Evolutionary conservation across 92 coral and sea anemone species (phyloP), one percentile per base, ranked within the genome.

Genomic region (Virgularia gustaviana): DNA sequence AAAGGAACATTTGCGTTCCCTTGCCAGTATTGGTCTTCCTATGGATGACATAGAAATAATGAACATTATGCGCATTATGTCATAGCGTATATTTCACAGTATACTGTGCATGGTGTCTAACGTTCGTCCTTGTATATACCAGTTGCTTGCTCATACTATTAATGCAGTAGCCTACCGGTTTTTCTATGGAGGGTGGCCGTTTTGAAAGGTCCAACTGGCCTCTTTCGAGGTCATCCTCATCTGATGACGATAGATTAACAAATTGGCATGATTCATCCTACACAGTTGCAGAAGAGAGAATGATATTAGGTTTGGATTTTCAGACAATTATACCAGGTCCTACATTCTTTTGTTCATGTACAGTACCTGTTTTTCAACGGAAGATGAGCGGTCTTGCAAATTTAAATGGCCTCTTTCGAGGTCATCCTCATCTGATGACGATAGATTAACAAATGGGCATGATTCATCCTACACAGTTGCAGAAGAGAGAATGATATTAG

Each of bases 1-100:
- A 79, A 45, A 33, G 79, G 83, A 19, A 47, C 59, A 47, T 59
- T 41, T 22, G 9, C 2, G 71, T 79, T 71, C 28, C 24, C 71
- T 6, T 79, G 32, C 83, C 72, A 79, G 39, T 79, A 79, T 9
- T 19, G 3, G 30, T 33, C 37, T 32, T 1, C 9, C 71, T 63
- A 38, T 8, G 9, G 45, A 15, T 7, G 45, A n/a, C n/a, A n/a
- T n/a, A n/a, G n/a, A n/a, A n/a, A n/a, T n/a, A n/a, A n/a, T n/a
- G n/a, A n/a, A n/a, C n/a, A n/a, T n/a, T n/a, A n/a, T n/a, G n/a
- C n/a, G n/a, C n/a, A n/a, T n/a, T n/a, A n/a, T n/a, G n/a, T n/a
- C n/a, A n/a, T n/a, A n/a, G n/a, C n/a, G n/a, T n/a, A n/a, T n/a
- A n/a, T n/a, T n/a, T n/a, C n/a, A n/a, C n/a, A n/a, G n/a, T n/a